phyloP scores from a whole-genome alignment of 1,140 invertebrate species.

The Ceratosolen solmsi region DNA sequence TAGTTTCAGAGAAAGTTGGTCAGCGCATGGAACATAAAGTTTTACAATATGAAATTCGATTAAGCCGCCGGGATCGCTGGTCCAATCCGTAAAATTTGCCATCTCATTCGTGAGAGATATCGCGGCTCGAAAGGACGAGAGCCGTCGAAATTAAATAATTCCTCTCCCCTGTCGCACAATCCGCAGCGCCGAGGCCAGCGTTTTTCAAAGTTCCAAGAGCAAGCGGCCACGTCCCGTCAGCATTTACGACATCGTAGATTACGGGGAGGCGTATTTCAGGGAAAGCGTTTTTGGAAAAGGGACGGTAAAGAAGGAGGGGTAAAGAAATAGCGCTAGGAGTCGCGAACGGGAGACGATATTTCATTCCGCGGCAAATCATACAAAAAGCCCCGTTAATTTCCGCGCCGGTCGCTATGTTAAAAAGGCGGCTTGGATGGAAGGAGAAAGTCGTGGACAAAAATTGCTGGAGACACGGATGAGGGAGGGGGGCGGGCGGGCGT shows the following conservation, averaged over 20 bases:
- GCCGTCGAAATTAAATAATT: constrained; percentile 37
- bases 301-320: neutral
- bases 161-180: neutral
- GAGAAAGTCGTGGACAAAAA: constrained; percentile 7
- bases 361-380: constrained; percentile 36
- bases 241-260: constrained; percentile 34
- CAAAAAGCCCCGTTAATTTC: constrained; percentile 46
- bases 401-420: constrained; percentile 9
- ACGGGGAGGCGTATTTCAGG: constrained; percentile 22
- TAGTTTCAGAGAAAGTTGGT: neutral
- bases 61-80: constrained; percentile 16
- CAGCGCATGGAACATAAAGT: neutral
- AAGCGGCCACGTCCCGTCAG: constrained; percentile 13
- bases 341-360: constrained; percentile 54
- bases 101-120: constrained; percentile 1
- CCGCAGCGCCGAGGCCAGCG: neutral
- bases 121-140: neutral
- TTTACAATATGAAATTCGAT: constrained; percentile 6
- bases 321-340: neutral
- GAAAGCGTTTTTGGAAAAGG: constrained; percentile 3
- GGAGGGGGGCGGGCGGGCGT: neutral
- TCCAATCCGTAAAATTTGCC: constrained; percentile 1
- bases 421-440: neutral
- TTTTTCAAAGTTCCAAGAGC: neutral
- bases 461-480: constrained; percentile 21